phyloP scores from a whole-genome alignment of 1,140 invertebrate genomes.

The Drosophila suzukii region DNA sequence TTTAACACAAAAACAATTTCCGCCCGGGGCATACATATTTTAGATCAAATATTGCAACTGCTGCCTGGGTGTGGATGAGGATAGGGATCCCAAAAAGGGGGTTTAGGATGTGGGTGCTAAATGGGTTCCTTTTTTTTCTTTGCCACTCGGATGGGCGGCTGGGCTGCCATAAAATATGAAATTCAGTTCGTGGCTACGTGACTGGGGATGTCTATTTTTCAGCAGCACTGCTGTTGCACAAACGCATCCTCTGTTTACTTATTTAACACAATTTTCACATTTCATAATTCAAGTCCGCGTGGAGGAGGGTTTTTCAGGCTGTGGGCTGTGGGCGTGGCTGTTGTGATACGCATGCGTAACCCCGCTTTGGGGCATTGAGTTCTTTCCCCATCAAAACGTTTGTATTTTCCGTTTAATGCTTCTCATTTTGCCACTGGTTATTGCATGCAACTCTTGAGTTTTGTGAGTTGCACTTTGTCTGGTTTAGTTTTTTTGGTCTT shows the following conservation, averaged over 20 bases:
- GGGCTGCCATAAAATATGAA: conserved; percentile 58
- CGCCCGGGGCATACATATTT: conserved; percentile 54
- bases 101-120: conserved; percentile 16
- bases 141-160: conserved; percentile 7
- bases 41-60: conserved; percentile 59
- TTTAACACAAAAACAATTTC: conserved; percentile 71
- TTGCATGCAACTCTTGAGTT: conserved; percentile 26
- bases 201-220: conserved; percentile 43
- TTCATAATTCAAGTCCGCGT: conserved; percentile 58
- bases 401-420: conserved; percentile 46
- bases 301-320: not conserved
- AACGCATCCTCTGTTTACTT: conserved; percentile 73
- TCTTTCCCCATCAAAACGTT: conserved; percentile 10
- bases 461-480: conserved; percentile 22
- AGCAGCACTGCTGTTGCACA: conserved; percentile 28
- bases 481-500: not conserved
- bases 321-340: conserved; percentile 16
- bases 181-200: conserved; percentile 62
- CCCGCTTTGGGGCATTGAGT: conserved; percentile 18
- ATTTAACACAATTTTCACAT: conserved; percentile 80
- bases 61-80: conserved; percentile 8
- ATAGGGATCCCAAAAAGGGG: not conserved
- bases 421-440: conserved; percentile 31
- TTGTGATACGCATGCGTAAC: conserved; percentile 67
- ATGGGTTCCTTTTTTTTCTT: conserved; percentile 36